Evolutionary conservation across 2,888 invertebrate genomes (phyloP).

Genomic region (Molorchus minor): DNA sequence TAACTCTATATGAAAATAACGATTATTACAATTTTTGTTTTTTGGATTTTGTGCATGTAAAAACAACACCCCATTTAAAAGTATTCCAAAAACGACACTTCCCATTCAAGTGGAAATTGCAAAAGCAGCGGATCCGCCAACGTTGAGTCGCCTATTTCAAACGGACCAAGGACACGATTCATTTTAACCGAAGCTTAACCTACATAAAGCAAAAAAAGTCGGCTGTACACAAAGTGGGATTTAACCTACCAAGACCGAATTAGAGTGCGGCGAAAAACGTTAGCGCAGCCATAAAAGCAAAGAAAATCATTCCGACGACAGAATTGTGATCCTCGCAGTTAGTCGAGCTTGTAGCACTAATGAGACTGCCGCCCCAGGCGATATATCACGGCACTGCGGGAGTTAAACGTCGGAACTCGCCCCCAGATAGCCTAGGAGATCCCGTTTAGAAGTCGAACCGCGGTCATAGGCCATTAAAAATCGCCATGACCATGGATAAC

Average conservation of each 20-base stretch:
- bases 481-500: constrained; percentile 8
- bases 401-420: constrained; percentile 20
- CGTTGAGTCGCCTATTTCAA: too few species aligned
- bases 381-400: constrained; percentile 33
- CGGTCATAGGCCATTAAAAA: constrained; percentile 27
- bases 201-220: background rate
- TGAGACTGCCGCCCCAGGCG: constrained; percentile 30
- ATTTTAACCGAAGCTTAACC: too few species aligned
- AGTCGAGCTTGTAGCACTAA: constrained; percentile 30
- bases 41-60: too few species aligned
- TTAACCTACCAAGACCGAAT: background rate
- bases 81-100: too few species aligned
- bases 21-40: too few species aligned
- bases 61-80: too few species aligned
- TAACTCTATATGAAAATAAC: too few species aligned
- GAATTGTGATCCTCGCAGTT: constrained; percentile 31
- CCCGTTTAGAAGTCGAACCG: constrained; percentile 6
- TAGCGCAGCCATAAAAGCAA: constrained; percentile 13
- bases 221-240: background rate
- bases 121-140: too few species aligned
- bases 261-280: constrained; percentile 16
- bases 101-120: too few species aligned
- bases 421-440: constrained; percentile 8
- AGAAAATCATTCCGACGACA: constrained; percentile 29
- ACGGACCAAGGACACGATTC: too few species aligned